These are phyloP conservation scores for Panthera leo DNA, from an alignment of 2,113 vertebrate species.

Conservation along the genomic window DNA sequence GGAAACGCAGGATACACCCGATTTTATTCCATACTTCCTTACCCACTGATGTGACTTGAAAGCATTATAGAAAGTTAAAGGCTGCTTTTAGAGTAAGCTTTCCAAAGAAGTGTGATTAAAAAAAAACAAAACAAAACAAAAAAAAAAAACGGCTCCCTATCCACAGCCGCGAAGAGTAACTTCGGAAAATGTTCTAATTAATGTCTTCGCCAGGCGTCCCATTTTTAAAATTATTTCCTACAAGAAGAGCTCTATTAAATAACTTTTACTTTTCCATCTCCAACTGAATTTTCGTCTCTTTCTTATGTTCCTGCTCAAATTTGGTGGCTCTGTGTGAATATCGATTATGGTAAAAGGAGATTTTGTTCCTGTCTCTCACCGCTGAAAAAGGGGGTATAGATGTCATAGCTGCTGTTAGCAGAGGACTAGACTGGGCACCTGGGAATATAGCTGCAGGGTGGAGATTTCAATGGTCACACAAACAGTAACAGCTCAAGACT, in stretches of 20 bases:
- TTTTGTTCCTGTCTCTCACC: not conserved
- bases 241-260: not conserved
- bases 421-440: not conserved
- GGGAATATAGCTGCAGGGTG: not conserved
- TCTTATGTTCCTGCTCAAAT: not conserved
- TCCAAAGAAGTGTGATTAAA: not conserved
- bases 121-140: not conserved
- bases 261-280: not conserved
- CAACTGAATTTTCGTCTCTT: not conserved
- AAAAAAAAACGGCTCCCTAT: not conserved
- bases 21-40: not conserved
- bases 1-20: not conserved
- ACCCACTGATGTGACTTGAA: not conserved
- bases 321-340: not conserved
- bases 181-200: not conserved
- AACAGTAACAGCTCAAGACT: not conserved
- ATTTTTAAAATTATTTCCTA: constrained; percentile 18
- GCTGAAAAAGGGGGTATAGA: not conserved
- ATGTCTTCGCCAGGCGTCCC: not conserved
- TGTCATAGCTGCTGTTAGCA: not conserved
- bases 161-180: not conserved
- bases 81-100: constrained; percentile 10
- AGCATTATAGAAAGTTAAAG: not conserved
- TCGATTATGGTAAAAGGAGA: not conserved
- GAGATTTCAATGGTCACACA: not conserved